Conservation (phyloP, 1,140 invertebrate genomes). For the Hydropsyche tenuis region DNA sequence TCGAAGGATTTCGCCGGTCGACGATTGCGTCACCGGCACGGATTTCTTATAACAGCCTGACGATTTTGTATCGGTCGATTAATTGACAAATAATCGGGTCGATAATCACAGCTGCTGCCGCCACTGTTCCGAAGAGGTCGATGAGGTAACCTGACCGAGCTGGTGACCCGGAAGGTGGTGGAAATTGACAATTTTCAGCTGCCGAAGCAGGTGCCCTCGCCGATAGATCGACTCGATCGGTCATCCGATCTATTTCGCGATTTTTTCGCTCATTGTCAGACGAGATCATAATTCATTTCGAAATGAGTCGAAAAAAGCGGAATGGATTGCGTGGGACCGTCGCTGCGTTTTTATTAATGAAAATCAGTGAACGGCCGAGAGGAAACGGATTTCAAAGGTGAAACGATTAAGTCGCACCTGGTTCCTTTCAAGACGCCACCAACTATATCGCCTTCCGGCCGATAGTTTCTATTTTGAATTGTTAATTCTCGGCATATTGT, state of each 20-base stretch:
- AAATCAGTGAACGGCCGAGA: constrained; percentile 37
- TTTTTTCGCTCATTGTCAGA: background rate
- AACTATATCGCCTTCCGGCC: constrained; percentile 50
- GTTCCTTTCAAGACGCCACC: constrained; percentile 47
- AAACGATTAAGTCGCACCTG: constrained; percentile 45
- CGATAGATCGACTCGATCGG: background rate
- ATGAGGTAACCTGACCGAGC: constrained; percentile 16
- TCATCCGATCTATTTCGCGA: background rate
- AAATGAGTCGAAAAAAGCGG: background rate
- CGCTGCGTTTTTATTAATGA: constrained; percentile 24
- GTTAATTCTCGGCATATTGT: constrained; percentile 35
- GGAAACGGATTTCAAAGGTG: constrained; percentile 49
- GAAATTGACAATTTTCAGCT: background rate
- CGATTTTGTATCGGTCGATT: background rate
- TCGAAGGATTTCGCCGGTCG: no score
- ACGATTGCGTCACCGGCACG: no score
- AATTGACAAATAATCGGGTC: background rate
- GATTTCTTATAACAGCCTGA: no score
- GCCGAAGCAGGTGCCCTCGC: background rate
- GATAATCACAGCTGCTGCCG: background rate
- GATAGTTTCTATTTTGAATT: constrained; percentile 43
- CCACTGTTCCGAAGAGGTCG: background rate
- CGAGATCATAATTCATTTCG: background rate
- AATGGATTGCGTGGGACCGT: constrained; percentile 1
- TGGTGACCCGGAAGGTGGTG: constrained; percentile 9